Conservation (phyloP, 2,797 vertebrate species). For the Alfaro cultratus region DNA sequence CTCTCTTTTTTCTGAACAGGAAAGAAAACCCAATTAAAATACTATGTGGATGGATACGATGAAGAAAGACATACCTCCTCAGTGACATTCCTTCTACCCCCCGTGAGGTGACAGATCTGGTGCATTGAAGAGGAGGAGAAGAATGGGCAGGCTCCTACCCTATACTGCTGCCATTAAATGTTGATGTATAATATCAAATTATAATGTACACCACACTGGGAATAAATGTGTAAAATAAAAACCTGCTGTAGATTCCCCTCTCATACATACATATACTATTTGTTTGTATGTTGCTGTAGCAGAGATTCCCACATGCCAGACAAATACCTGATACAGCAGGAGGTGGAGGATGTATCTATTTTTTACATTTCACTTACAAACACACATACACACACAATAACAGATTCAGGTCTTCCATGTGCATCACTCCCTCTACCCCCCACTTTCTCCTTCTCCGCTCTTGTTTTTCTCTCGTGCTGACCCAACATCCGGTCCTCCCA, state of each 20-base stretch:
- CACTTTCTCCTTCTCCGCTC: slow-evolving; percentile 51
- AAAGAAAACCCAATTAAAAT: slow-evolving; percentile 83
- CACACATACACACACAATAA: slow-evolving; percentile 29
- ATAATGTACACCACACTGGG: slow-evolving; percentile 18
- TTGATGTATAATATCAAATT: slow-evolving; percentile 70
- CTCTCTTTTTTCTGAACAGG: slow-evolving; percentile 34
- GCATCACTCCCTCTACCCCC: slow-evolving; percentile 40
- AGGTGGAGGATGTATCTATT: slow-evolving; percentile 60
- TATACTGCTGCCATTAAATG: slow-evolving; percentile 69
- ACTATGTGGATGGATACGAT: slow-evolving; percentile 80
- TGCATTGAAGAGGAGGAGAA: slow-evolving; percentile 66
- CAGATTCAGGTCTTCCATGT: slow-evolving; percentile 53
- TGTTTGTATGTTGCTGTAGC: slow-evolving; percentile 34
- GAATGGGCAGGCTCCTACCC: slow-evolving; percentile 58
- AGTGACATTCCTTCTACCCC: slow-evolving; percentile 75
- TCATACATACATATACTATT: slow-evolving; percentile 27
- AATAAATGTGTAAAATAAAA: slow-evolving; percentile 16
- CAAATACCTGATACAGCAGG: slow-evolving; percentile 57
- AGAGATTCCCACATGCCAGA: slow-evolving; percentile 53
- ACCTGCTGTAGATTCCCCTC: slow-evolving; percentile 30
- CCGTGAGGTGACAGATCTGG: slow-evolving; percentile 75
- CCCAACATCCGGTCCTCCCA: slow-evolving; percentile 67
- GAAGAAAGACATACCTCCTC: slow-evolving; percentile 78
- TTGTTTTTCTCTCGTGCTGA: slow-evolving; percentile 71
- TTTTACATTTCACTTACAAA: slow-evolving; percentile 54